phyloP scores from a whole-genome alignment of 2,113 vertebrate species.

The Crotalus helleri region DNA sequence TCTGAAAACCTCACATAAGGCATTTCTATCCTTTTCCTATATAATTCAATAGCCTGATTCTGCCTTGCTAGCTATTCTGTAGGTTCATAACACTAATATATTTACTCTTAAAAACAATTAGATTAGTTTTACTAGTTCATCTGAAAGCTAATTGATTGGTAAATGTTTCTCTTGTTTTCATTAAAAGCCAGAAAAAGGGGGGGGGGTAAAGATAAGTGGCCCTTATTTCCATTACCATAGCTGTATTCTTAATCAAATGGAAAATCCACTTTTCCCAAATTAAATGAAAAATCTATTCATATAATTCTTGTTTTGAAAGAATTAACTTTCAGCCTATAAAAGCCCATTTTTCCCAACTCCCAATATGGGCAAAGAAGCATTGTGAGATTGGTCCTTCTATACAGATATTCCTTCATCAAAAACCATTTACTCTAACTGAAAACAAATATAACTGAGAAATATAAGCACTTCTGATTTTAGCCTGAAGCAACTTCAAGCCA shows the following conservation, averaged over 20 bases:
- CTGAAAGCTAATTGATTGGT: not conserved
- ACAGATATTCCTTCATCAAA: not conserved
- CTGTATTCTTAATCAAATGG: not conserved
- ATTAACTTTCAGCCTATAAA: not conserved
- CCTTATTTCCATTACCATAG: not conserved
- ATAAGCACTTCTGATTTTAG: not conserved
- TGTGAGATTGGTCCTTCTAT: not conserved
- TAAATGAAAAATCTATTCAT: not conserved
- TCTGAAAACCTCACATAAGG: not conserved
- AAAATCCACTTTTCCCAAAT: not conserved
- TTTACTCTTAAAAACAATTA: not conserved
- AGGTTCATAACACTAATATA: not conserved
- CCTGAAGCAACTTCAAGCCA: not conserved
- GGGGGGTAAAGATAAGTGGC: not conserved
- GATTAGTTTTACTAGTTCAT: not conserved
- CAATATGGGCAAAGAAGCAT: not conserved
- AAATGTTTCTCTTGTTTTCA: not conserved
- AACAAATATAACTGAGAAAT: not conserved
- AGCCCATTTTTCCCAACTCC: not conserved
- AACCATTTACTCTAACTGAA: not conserved
- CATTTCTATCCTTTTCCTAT: not conserved
- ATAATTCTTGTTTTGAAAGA: not conserved
- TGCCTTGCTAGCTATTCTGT: not conserved
- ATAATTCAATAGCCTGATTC: not conserved
- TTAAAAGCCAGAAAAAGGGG: not conserved